Conservation (phyloP, 2,888 invertebrate genomes). For the Cryptocephalus primarius region DNA sequence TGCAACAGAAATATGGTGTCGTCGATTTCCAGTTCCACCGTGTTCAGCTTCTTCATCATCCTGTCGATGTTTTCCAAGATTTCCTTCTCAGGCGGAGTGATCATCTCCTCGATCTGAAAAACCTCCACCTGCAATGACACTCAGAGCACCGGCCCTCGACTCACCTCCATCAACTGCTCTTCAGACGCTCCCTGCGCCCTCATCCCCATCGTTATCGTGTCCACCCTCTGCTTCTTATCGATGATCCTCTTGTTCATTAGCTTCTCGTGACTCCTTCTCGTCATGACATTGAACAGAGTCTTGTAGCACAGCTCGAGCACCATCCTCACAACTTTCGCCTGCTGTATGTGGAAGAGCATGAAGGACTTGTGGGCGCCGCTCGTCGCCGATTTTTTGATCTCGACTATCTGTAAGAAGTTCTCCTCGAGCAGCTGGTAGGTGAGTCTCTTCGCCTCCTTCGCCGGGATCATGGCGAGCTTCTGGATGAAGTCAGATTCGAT, state of each 20-base stretch:
- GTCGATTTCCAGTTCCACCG: conserved; percentile 70
- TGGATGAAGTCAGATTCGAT: conserved; percentile 90
- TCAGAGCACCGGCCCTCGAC: conserved; percentile 11
- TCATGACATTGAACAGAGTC: conserved; percentile 57
- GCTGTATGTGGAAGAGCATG: conserved; percentile 64
- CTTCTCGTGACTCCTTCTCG: conserved; percentile 53
- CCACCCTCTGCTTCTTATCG: conserved; percentile 78
- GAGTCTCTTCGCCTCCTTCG: conserved; percentile 84
- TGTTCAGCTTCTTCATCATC: conserved; percentile 64
- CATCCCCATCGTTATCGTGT: conserved; percentile 70
- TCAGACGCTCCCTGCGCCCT: conserved; percentile 65
- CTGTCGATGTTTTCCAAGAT: conserved; percentile 64
- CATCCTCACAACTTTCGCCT: conserved; percentile 57
- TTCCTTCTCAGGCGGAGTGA: conserved; percentile 74
- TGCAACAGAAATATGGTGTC: conserved; percentile 73
- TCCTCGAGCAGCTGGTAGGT: conserved; percentile 79
- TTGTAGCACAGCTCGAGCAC: conserved; percentile 61
- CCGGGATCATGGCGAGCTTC: conserved; percentile 84
- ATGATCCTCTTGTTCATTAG: conserved; percentile 65
- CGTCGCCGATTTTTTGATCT: conserved; percentile 39
- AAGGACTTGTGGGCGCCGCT: conserved; percentile 67
- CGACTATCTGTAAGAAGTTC: conserved; percentile 57
- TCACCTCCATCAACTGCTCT: conserved; percentile 69
- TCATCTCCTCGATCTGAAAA: conserved; percentile 68
- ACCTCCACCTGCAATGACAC: conserved; percentile 7